Evolutionary conservation across 2,888 invertebrate genomes (phyloP), one percentile per base, ranked within the genome.

Genomic region (Caenorhabditis panamensis): DNA sequence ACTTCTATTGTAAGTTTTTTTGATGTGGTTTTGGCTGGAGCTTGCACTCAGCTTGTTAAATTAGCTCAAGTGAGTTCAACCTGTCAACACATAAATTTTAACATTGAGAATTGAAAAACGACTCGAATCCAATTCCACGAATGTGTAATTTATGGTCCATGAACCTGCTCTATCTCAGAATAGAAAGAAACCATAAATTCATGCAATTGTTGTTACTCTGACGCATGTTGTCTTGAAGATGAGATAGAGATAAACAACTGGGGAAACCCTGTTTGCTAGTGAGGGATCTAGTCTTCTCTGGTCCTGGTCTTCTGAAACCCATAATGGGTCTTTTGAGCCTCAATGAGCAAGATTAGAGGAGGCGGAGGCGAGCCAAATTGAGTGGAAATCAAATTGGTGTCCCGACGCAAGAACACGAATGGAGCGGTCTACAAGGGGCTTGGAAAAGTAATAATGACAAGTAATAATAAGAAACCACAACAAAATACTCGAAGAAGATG

Each of bases 1-100:
- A 66, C 56, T 31, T 66, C 61, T 0, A 66, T 71, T 49, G 78
- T 79, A n/a, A 72, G 72, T 68, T n/a, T n/a, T n/a, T n/a, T n/a
- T n/a, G n/a, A n/a, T n/a, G n/a, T n/a, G n/a, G n/a, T n/a, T n/a
- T n/a, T n/a, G n/a, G n/a, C n/a, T n/a, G n/a, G n/a, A n/a, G n/a
- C n/a, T n/a, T n/a, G n/a, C n/a, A n/a, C n/a, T n/a, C n/a, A n/a
- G n/a, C n/a, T n/a, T n/a, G n/a, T n/a, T n/a, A n/a, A n/a, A n/a
- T n/a, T n/a, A n/a, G n/a, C n/a, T n/a, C n/a, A n/a, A n/a, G n/a
- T n/a, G n/a, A n/a, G n/a, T n/a, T n/a, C n/a, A n/a, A n/a, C n/a
- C n/a, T n/a, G n/a, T n/a, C n/a, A n/a, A n/a, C n/a, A n/a, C n/a
- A n/a, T n/a, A n/a, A n/a, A n/a, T 76, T 51, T n/a, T n/a, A n/a